Conservation (phyloP, 2,797 vertebrate species). For the Chelmon rostratus region DNA sequence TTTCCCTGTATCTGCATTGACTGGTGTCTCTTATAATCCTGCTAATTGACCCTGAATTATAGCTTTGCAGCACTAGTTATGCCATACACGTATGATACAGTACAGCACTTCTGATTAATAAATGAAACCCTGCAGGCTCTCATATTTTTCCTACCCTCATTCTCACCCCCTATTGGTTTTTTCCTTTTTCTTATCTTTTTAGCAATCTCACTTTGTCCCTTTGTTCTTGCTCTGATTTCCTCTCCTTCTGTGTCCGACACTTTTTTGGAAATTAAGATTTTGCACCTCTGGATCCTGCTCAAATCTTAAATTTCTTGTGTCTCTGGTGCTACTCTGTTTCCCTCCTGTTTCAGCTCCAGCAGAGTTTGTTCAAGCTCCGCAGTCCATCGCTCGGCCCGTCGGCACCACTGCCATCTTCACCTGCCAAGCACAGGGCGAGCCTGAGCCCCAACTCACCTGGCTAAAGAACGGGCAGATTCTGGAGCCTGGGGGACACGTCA, state of each 20-base stretch:
- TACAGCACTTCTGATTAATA: background rate
- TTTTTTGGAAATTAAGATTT: background rate
- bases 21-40: slow-evolving; percentile 46
- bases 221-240: background rate
- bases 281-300: background rate
- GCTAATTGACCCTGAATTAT: slow-evolving; percentile 49
- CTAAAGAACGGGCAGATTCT: slow-evolving; percentile 96
- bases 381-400: slow-evolving; percentile 94
- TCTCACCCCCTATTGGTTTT: background rate
- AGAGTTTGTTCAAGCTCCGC: slow-evolving; percentile 95
- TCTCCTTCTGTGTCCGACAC: background rate
- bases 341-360: slow-evolving; percentile 89
- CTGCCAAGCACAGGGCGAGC: slow-evolving; percentile 95
- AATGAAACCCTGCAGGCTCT: background rate
- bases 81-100: background rate
- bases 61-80: slow-evolving; percentile 42
- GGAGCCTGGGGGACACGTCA: slow-evolving; percentile 93
- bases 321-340: background rate
- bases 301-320: background rate
- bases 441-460: slow-evolving; percentile 95
- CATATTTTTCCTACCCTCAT: slow-evolving; percentile 1
- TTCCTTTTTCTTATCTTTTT: background rate
- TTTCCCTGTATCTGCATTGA: slow-evolving; percentile 41
- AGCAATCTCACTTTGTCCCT: background rate
- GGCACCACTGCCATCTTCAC: slow-evolving; percentile 98